Base-by-base conservation (phyloP, 92 coral and sea anemone genomes). In the Porites lobata region DNA sequence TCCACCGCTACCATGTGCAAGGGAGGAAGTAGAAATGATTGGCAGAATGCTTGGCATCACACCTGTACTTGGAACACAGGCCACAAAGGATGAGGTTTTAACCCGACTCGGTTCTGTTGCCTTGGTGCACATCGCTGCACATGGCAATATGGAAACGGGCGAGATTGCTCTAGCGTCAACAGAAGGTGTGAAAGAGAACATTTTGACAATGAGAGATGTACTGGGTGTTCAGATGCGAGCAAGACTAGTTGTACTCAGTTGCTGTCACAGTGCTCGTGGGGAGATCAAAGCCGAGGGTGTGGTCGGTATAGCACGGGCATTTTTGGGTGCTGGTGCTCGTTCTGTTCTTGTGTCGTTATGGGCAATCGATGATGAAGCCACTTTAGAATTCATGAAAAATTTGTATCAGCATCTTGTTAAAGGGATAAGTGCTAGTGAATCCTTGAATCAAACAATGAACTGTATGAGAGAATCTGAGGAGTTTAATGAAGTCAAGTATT, bases 261-360 rank as follows among this genome's bases (percentile, higher is more conserved):
- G 85, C 22, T 80, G 85, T n/a, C 85, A 80, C 51, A 80, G 85
- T 53, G 85, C 73, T 50, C 85, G 85, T 19, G 85, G 85, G 43
- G 62, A 80, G 74, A 80, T 80, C 24, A 80, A 66, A 14, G 85
- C 75, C 1, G 85, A 81, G 76, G 85, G 85, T 21, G 85, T 81
- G 76, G 76, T 81, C 50, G 85, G 85, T 24, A 81, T 81, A 9
- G 85, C 85, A 10, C 74, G 85, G 1, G 85, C 85, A 1, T 81
- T 81, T 69, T 24, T 81, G 76, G 85, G 85, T 69, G 85, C 85
- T 11, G 85, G 85, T 69, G 77, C 85, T 10, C 85, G 76, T 14
- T 81, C 66, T 69, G 85, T 81, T 53, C 76, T 81, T 17, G 85
- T 81, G 65, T 81, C 85, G 2, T 24, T 81, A 56, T 81, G 85